A percentile compares a stretch with the other conserved stretches of the same genome.
Evolutionary conservation across 2,113 vertebrate genomes (phyloP).

Genomic region (Aspiorhynchus laticeps): DNA sequence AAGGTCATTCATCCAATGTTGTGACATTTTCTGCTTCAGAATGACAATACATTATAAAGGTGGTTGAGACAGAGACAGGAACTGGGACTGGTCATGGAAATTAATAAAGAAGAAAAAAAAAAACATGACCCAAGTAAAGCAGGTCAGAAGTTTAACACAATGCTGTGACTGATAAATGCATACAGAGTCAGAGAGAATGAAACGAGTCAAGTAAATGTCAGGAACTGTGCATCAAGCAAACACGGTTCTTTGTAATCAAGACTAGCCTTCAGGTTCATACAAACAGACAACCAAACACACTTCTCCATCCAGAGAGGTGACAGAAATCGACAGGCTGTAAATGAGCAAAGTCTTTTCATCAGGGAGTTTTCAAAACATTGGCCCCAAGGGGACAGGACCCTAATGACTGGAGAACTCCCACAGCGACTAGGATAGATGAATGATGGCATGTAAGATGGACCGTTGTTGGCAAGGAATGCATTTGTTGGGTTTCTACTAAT

Average conservation of each 20-base stretch:
- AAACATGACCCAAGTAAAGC: neutral
- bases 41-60: constrained; percentile 23
- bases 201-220: neutral
- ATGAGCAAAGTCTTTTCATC: constrained; percentile 17
- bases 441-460: neutral
- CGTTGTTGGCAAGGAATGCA: neutral
- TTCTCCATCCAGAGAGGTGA: neutral
- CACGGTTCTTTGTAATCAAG: neutral
- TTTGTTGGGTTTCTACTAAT: constrained; percentile 4
- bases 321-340: constrained; percentile 26
- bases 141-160: constrained; percentile 3
- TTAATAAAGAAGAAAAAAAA: neutral
- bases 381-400: neutral
- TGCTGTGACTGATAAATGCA: neutral
- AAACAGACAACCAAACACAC: constrained; percentile 1
- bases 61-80: neutral
- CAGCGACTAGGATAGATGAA: neutral
- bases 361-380: constrained; percentile 27
- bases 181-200: neutral
- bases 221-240: constrained; percentile 7
- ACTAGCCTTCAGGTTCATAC: neutral
- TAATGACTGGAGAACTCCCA: constrained; percentile 13
- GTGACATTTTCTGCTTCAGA: constrained; percentile 9
- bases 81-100: neutral
- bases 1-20: constrained; percentile 47